Base-by-base conservation (phyloP, 1,140 invertebrate species). In the Zaprionus inermis region DNA sequence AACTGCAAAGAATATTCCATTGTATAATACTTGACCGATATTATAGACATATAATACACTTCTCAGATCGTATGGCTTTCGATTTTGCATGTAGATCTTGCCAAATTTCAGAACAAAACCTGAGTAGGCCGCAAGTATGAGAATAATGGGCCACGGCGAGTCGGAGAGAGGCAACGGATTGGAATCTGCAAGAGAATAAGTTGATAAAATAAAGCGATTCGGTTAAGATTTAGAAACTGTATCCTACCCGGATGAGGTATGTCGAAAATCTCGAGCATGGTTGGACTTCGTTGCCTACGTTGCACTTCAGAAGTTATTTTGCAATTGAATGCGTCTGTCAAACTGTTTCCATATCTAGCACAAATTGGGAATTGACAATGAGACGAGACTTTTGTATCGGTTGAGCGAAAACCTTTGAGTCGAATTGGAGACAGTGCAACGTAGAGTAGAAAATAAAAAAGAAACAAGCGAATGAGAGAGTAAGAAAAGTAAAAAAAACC, bases 31-130 rank as follows among this genome's bases (percentile, higher is more conserved):
- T 46, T 88, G 84, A 3, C 79, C 46, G 0, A 89, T 22, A 41
- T 88, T 88, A 51, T 88, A 88, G 22, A 71, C 18, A 22, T 54
- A 64, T 18, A 88, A 30, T 3, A 76, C 30, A 12, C 24, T 67
- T 20, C 34, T 78, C 9, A 88, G 24, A 24, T 88, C 54, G 57
- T 71, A 88, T 0, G 84, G 71, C 6, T 80, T 11, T 0, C 84
- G 74, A 16, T 89, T 56, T 3, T 28, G 22, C 84, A 88, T 88
- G 24, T 41, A 84, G 3, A 59, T 30, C 46, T 46, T 84, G 5
- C 84, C 84, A n/a, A 68, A 22, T 41, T 89, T 89, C 0, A 89
- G 16, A 1, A 88, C 80, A 46, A 88, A 89, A 5, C 78, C 1
- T 7, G 81, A 28, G 41, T 88, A 88, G 3, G 10, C 3, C 0